These are phyloP conservation scores for Andricus grossulariae DNA, from an alignment of 1,140 invertebrate species.

Conservation along the genomic window DNA sequence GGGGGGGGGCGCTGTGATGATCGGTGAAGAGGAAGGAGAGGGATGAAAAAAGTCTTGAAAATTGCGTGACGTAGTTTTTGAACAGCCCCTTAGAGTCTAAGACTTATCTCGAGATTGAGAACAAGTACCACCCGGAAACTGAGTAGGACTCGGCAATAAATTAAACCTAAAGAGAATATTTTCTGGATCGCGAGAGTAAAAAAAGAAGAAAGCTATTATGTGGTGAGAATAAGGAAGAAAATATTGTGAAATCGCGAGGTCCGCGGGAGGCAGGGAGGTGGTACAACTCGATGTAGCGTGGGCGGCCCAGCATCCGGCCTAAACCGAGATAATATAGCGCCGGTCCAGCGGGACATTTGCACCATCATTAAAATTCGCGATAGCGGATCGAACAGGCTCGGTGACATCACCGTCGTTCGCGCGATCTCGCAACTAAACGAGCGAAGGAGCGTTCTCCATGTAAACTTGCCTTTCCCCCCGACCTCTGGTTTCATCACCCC, in stretches of 20 bases:
- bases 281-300: constrained; percentile 62
- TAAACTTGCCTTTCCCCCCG: constrained; percentile 48
- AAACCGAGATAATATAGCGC: constrained; percentile 75
- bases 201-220: constrained; percentile 33
- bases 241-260: constrained; percentile 29
- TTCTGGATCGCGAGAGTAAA: constrained; percentile 35
- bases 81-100: neutral
- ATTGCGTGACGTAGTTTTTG: too few relatives aligned
- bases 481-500: constrained; percentile 39
- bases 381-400: constrained; percentile 75
- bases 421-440: constrained; percentile 72
- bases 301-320: constrained; percentile 75
- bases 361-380: constrained; percentile 77
- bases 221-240: neutral
- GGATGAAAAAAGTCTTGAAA: too few relatives aligned
- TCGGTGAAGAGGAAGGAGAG: too few relatives aligned
- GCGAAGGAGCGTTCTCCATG: constrained; percentile 62
- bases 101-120: neutral
- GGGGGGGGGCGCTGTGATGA: too few relatives aligned
- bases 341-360: constrained; percentile 73
- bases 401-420: constrained; percentile 74
- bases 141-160: neutral
- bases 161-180: constrained; percentile 17
- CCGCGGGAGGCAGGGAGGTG: constrained; percentile 18
- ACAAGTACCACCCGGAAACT: constrained; percentile 11